Conservation (phyloP, 2,888 invertebrate genomes). For the Agonopterix subpropinquella region DNA sequence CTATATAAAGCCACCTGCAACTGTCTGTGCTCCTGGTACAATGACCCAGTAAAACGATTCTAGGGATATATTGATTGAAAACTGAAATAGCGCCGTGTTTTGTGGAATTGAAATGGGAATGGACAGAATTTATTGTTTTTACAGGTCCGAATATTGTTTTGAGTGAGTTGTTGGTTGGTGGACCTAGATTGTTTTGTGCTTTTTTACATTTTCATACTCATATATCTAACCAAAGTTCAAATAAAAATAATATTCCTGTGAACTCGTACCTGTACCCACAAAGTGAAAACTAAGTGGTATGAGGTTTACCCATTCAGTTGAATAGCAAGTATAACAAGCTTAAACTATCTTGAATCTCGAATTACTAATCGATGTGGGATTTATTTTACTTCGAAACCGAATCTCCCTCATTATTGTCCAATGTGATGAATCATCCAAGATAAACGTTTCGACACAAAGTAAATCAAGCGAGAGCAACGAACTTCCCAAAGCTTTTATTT, state of each 20-base stretch:
- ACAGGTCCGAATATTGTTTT: not conserved
- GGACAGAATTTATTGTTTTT: not conserved
- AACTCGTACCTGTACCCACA: not conserved
- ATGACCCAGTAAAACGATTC: conserved; percentile 58
- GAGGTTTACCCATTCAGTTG: conserved; percentile 5
- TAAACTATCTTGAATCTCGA: conserved; percentile 53
- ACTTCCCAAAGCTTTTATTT: conserved; percentile 46
- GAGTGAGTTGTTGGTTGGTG: no score
- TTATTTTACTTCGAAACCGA: conserved; percentile 58
- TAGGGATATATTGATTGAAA: conserved; percentile 45
- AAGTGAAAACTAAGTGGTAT: not conserved
- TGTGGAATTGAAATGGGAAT: conserved; percentile 34
- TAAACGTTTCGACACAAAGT: conserved; percentile 59
- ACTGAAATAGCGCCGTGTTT: conserved; percentile 41
- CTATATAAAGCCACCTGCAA: conserved; percentile 46
- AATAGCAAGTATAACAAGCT: conserved; percentile 37
- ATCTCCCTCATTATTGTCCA: conserved; percentile 59
- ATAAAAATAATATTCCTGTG: not conserved
- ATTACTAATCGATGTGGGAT: conserved; percentile 65
- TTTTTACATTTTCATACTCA: not conserved
- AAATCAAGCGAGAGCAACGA: conserved; percentile 47
- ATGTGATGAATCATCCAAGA: conserved; percentile 65
- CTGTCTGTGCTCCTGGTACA: conserved; percentile 47
- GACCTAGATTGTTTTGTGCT: not conserved
- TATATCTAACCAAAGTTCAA: no score